phyloP scores from a whole-genome alignment of 2,797 vertebrate genomes.

The Anguilla anguilla region DNA sequence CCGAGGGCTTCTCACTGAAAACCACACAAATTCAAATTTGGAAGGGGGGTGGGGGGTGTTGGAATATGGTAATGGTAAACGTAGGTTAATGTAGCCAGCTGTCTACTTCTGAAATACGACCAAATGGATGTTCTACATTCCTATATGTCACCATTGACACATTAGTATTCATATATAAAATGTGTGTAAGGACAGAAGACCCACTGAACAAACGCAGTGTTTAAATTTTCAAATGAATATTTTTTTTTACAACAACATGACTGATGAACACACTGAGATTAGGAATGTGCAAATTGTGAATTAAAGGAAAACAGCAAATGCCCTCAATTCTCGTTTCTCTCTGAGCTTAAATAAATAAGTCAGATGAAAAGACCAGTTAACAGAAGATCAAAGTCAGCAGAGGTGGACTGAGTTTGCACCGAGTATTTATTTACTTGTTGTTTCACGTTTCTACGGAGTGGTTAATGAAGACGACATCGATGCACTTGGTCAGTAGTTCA shows the following conservation, averaged over 20 bases:
- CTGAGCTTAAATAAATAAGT: neutral
- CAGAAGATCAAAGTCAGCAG: neutral
- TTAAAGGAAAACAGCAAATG: neutral
- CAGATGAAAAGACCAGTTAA: neutral
- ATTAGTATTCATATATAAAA: neutral
- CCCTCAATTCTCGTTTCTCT: neutral
- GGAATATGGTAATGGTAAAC: too few species aligned
- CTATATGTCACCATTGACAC: neutral
- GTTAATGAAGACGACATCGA: constrained; percentile 30
- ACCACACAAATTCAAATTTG: neutral
- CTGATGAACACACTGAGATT: neutral
- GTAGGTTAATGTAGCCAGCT: neutral
- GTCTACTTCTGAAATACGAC: neutral
- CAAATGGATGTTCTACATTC: neutral
- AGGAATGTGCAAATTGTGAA: neutral
- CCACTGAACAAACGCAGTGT: neutral
- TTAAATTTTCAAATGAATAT: neutral
- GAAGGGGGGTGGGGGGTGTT: too few species aligned
- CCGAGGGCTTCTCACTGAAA: too few species aligned
- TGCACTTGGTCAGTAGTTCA: constrained; percentile 27
- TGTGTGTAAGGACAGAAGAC: neutral
- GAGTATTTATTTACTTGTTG: constrained; percentile 28
- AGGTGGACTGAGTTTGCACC: neutral
- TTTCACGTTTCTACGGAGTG: constrained; percentile 19
- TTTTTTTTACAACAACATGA: neutral